Conservation (phyloP, 2,888 invertebrate species). For the Philopedon plagiatum region DNA sequence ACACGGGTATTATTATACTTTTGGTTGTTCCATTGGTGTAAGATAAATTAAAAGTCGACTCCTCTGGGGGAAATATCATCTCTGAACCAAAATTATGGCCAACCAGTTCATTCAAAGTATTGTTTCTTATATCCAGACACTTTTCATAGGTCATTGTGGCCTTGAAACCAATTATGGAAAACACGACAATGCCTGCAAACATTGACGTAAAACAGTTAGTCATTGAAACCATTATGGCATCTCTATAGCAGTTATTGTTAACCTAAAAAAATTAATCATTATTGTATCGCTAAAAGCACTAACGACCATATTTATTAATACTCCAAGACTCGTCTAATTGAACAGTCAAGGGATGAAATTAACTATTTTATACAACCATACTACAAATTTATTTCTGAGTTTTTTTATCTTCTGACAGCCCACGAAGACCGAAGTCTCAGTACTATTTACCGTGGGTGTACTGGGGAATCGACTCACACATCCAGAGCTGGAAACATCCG, state of each 20-base stretch:
- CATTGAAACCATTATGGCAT: conserved; percentile 92
- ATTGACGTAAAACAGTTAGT: conserved; percentile 96
- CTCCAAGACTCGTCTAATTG: too few relatives aligned
- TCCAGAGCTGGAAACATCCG: too few relatives aligned
- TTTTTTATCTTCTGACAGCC: too few relatives aligned
- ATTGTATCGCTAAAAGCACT: too few relatives aligned
- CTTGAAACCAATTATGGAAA: conserved; percentile 95
- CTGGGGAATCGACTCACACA: too few relatives aligned
- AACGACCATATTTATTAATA: too few relatives aligned
- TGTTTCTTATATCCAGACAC: conserved; percentile 77
- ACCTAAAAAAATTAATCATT: conserved; percentile 45
- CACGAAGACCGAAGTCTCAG: too few relatives aligned
- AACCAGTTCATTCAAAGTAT: conserved; percentile 73
- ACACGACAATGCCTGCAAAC: conserved; percentile 97
- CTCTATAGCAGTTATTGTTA: conserved; percentile 95
- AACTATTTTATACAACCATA: too few relatives aligned
- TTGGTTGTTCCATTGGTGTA: conserved; percentile 71
- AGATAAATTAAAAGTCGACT: conserved; percentile 71
- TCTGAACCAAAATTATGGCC: conserved; percentile 69
- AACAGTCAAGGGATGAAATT: too few relatives aligned
- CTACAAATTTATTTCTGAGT: too few relatives aligned
- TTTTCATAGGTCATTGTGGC: conserved; percentile 87
- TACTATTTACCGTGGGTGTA: too few relatives aligned
- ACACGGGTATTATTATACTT: conserved; percentile 79
- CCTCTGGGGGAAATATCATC: conserved; percentile 72